Evolutionary conservation across 2,797 vertebrate species (phyloP).

Genomic region (Cryptoprocta ferox): DNA sequence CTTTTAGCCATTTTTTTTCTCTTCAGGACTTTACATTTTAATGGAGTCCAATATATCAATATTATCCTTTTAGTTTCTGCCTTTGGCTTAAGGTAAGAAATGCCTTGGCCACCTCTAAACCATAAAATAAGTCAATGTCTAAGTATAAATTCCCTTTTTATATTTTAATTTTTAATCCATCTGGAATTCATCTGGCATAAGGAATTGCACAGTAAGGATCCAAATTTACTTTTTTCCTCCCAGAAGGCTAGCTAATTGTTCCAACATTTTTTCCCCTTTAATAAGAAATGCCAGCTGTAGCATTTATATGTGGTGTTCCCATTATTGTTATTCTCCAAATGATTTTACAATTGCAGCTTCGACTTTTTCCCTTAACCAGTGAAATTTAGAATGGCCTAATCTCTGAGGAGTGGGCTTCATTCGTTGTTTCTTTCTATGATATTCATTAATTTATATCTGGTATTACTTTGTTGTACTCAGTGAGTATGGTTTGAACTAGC

Average conservation of each 20-base stretch:
- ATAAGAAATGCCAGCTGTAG: conserved; percentile 65
- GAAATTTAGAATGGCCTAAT: conserved; percentile 15
- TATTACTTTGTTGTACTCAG: neutral
- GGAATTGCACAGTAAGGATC: conserved; percentile 57
- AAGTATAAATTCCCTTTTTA: conserved; percentile 20
- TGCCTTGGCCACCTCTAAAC: neutral
- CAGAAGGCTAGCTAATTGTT: conserved; percentile 67
- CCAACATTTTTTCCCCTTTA: conserved; percentile 58
- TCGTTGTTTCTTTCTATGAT: conserved; percentile 25
- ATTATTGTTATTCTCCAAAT: conserved; percentile 58
- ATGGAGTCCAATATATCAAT: conserved; percentile 57
- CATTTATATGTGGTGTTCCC: neutral
- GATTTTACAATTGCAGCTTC: conserved; percentile 35
- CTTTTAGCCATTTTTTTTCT: conserved; percentile 31
- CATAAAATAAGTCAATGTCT: neutral
- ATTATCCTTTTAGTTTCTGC: conserved; percentile 66
- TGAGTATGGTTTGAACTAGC: neutral
- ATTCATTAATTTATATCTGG: neutral
- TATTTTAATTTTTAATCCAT: conserved; percentile 72
- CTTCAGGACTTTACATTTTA: conserved; percentile 69
- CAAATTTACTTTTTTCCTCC: neutral
- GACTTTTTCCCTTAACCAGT: neutral
- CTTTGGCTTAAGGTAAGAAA: conserved; percentile 61
- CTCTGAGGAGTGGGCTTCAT: neutral
- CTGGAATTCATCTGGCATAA: conserved; percentile 74